Conservation (phyloP, 1,140 invertebrate species). For the Arion vulgaris region DNA sequence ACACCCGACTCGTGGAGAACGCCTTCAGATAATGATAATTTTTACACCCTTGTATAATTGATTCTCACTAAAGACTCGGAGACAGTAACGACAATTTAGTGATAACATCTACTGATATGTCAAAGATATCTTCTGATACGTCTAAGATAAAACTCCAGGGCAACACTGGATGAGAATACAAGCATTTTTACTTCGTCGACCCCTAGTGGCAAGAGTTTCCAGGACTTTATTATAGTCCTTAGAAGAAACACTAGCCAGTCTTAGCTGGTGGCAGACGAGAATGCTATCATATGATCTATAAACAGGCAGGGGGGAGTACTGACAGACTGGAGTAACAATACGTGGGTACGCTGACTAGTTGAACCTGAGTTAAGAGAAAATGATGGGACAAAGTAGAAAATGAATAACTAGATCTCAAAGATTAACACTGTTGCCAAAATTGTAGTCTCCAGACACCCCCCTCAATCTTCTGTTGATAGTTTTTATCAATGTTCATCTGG, state of each 20-base stretch:
- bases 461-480: too few relatives aligned
- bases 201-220: neutral
- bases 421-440: neutral
- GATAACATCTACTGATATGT: conserved; percentile 23
- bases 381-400: neutral
- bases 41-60: conserved; percentile 8
- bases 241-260: neutral
- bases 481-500: too few relatives aligned
- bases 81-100: neutral
- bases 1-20: neutral
- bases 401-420: neutral
- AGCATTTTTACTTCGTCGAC: neutral
- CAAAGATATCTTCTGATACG: conserved; percentile 18
- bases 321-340: neutral
- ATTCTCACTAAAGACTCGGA: too few relatives aligned
- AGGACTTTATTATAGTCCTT: neutral
- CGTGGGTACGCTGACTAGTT: neutral
- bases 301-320: neutral
- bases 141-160: conserved; percentile 3
- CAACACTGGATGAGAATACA: neutral
- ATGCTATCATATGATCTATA: neutral
- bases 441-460: too few relatives aligned
- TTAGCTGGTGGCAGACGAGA: neutral
- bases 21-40: neutral
- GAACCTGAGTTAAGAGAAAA: neutral